Evolutionary conservation across 1,140 invertebrate species (phyloP).

Genomic region (Notospermus geniculatus): DNA sequence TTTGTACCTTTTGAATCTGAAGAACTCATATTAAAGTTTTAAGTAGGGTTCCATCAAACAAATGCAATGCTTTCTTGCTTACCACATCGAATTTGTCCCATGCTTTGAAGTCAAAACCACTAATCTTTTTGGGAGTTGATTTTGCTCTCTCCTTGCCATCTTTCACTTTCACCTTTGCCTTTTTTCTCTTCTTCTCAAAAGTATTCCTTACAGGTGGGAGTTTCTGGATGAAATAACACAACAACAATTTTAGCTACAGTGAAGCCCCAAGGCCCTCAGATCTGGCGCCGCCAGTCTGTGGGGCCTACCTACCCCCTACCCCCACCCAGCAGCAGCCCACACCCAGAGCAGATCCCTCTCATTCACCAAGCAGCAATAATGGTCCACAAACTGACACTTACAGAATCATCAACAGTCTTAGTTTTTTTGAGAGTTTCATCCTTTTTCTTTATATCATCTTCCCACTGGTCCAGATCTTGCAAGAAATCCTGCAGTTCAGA

Average conservation of each 20-base stretch:
- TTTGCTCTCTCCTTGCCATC: constrained; percentile 29
- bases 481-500: constrained; percentile 70
- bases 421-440: constrained; percentile 62
- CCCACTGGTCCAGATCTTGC: constrained; percentile 78
- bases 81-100: constrained; percentile 83
- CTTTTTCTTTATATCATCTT: constrained; percentile 78
- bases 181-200: constrained; percentile 43
- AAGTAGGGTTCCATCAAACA: not conserved
- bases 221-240: constrained; percentile 30
- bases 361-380: too few species aligned
- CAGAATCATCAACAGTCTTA: constrained; percentile 24
- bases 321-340: too few species aligned
- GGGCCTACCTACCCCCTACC: too few species aligned
- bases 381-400: too few species aligned
- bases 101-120: constrained; percentile 65
- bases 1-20: too few species aligned
- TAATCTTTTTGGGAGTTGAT: constrained; percentile 55
- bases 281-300: too few species aligned
- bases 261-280: too few species aligned
- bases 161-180: constrained; percentile 46
- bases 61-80: constrained; percentile 31
- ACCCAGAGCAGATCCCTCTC: too few species aligned
- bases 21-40: too few species aligned
- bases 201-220: constrained; percentile 60
- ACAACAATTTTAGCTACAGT: too few species aligned